Evolutionary conservation across 2,113 vertebrate species (phyloP).

Genomic region (Hippocampus comes): DNA sequence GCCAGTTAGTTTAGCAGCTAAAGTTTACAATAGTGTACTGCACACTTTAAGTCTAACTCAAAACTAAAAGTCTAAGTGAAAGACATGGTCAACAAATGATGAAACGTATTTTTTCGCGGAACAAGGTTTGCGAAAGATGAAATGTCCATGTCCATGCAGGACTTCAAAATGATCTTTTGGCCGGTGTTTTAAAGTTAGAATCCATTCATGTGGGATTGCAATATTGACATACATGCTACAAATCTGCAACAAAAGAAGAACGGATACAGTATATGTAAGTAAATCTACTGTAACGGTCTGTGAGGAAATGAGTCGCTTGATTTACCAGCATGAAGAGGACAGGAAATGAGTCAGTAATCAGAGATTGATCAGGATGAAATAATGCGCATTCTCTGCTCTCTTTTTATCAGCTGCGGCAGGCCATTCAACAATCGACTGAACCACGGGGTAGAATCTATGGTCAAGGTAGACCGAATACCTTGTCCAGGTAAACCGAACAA

Average conservation of each 20-base stretch:
- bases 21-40: too few species aligned
- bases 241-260: neutral
- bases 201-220: too few species aligned
- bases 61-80: too few species aligned
- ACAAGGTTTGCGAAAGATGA: neutral
- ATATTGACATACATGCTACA: neutral
- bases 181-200: too few species aligned
- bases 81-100: too few species aligned
- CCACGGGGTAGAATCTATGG: slow-evolving; percentile 69
- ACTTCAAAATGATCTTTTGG: too few species aligned
- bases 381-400: slow-evolving; percentile 18
- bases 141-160: neutral
- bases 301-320: slow-evolving; percentile 9
- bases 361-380: neutral
- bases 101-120: neutral
- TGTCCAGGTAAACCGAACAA: slow-evolving; percentile 76
- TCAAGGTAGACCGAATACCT: slow-evolving; percentile 71
- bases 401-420: slow-evolving; percentile 81
- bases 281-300: neutral
- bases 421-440: slow-evolving; percentile 76
- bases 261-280: neutral
- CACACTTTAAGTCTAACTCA: too few species aligned
- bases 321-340: neutral
- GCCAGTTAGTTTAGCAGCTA: too few species aligned
- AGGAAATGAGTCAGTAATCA: slow-evolving; percentile 3